These are phyloP conservation scores for Seladonia tumulorum DNA, from an alignment of 2,888 invertebrate species.

Conservation along the genomic window DNA sequence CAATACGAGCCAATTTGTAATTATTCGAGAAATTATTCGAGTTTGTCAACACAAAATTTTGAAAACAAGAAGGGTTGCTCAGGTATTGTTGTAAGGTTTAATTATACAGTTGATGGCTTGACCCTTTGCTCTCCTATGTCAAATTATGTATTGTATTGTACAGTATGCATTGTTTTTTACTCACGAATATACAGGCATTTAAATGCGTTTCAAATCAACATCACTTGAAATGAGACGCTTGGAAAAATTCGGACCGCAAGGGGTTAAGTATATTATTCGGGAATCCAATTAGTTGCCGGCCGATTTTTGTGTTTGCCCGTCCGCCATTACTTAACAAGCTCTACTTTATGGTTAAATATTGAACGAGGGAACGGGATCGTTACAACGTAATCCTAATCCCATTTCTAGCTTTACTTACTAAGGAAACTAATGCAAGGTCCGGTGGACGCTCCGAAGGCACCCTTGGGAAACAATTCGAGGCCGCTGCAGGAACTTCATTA, in stretches of 20 bases:
- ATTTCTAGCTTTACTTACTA: slow-evolving; percentile 92
- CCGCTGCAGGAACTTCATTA: slow-evolving; percentile 97
- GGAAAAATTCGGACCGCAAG: not conserved
- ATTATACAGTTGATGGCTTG: not conserved
- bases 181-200: not conserved
- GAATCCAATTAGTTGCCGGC: slow-evolving; percentile 2
- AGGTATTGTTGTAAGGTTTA: too few species aligned
- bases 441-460: slow-evolving; percentile 93
- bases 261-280: slow-evolving; percentile 37
- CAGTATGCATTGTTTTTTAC: not conserved
- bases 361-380: slow-evolving; percentile 46
- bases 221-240: not conserved
- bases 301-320: slow-evolving; percentile 16
- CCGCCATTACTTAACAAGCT: slow-evolving; percentile 50
- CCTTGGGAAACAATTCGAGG: slow-evolving; percentile 96
- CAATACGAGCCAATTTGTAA: too few species aligned
- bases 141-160: not conserved
- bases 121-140: not conserved
- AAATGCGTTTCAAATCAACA: not conserved
- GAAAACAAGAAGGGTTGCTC: too few species aligned
- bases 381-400: slow-evolving; percentile 57
- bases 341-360: slow-evolving; percentile 56
- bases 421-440: slow-evolving; percentile 96
- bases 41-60: too few species aligned
- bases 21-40: too few species aligned